Conservation (phyloP, 1,140 invertebrate genomes). For the Microplitis demolitor region DNA sequence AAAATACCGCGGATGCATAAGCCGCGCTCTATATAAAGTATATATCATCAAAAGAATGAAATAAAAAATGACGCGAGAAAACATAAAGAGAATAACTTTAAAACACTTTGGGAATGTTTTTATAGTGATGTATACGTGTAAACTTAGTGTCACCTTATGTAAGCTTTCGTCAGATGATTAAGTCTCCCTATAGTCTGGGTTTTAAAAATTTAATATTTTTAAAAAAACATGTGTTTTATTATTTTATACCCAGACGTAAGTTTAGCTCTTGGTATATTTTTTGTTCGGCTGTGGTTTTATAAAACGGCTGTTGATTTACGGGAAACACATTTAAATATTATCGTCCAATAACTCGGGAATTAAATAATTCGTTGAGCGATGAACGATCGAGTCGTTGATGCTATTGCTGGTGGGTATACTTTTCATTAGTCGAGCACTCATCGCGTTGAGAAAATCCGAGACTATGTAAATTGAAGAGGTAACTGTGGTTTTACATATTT, state of each 20-base stretch:
- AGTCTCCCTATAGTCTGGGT: background rate
- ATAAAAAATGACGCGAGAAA: background rate
- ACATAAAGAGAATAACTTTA: background rate
- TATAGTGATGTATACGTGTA: slow-evolving; percentile 21
- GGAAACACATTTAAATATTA: background rate
- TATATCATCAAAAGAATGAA: slow-evolving; percentile 1
- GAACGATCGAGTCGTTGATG: no score
- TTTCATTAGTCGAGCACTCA: slow-evolving; percentile 6
- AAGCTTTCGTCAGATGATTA: slow-evolving; percentile 29
- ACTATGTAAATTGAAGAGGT: slow-evolving; percentile 62
- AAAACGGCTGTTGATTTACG: background rate
- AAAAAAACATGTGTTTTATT: background rate
- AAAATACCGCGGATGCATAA: background rate
- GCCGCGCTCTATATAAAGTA: background rate
- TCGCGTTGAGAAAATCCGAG: background rate
- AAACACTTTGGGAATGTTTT: slow-evolving; percentile 18
- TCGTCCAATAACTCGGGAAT: background rate
- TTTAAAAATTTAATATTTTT: background rate
- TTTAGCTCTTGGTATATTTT: background rate
- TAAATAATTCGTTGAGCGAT: no score
- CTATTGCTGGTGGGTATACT: no score
- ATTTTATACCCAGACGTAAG: background rate
- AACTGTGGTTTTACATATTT: slow-evolving; percentile 61
- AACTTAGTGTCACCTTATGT: slow-evolving; percentile 30
- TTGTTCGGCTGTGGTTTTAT: background rate